Conservation (phyloP, 2,888 invertebrate genomes). For the Eutolmus rufibarbis region DNA sequence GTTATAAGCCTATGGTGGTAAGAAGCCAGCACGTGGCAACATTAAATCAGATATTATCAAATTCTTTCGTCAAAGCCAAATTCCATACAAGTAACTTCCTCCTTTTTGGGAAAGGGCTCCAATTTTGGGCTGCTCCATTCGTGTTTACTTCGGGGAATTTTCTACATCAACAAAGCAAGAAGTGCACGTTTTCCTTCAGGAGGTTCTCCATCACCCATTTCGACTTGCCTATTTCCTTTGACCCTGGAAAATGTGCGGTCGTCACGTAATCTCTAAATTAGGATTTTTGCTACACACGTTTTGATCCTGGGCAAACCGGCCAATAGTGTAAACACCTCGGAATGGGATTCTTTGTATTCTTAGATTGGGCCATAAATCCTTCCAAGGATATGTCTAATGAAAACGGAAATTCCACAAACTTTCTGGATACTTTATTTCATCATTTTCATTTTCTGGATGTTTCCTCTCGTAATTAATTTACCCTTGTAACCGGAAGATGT, state of each 20-base stretch:
- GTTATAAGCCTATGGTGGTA: neutral
- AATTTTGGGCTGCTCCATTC: neutral
- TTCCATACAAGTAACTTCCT: neutral
- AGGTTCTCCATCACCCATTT: neutral
- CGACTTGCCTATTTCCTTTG: slow-evolving; percentile 4
- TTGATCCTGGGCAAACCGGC: neutral
- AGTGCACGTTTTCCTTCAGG: neutral
- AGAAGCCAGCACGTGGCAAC: neutral
- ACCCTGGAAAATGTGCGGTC: slow-evolving; percentile 10
- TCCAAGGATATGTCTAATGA: neutral
- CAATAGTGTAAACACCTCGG: slow-evolving; percentile 7
- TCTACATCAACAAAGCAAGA: neutral
- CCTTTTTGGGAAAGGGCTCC: neutral
- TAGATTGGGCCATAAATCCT: slow-evolving; percentile 3
- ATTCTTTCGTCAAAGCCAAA: neutral
- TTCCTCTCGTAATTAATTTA: neutral
- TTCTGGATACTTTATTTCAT: neutral
- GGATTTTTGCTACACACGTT: slow-evolving; percentile 26
- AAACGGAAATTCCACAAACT: neutral
- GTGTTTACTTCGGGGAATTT: neutral
- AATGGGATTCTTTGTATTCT: slow-evolving; percentile 9
- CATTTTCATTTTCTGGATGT: neutral
- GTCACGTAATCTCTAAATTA: slow-evolving; percentile 38
- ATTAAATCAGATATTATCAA: neutral
- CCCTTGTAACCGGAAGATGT: neutral